Conservation (phyloP, 2,888 invertebrate genomes). For the Drosophila recens region DNA sequence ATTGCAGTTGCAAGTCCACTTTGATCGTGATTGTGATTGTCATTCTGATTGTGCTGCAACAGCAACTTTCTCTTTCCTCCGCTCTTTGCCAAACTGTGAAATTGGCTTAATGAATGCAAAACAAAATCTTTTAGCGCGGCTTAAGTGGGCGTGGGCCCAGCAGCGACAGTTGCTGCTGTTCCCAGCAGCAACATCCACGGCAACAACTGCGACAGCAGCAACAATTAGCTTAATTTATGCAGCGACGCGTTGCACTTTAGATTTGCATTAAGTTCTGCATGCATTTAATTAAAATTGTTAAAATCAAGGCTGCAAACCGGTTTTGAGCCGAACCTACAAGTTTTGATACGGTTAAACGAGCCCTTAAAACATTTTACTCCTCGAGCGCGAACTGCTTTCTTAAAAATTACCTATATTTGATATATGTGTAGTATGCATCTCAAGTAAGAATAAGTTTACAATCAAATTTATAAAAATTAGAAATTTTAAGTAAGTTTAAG, state of each 20-base stretch:
- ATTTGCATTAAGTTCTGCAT: conserved; percentile 57
- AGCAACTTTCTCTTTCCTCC: not conserved
- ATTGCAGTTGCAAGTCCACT: conserved; percentile 18
- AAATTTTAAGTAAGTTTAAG: too few relatives aligned
- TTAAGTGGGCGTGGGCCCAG: conserved; percentile 39
- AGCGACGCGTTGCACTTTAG: conserved; percentile 60
- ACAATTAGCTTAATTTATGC: conserved; percentile 71
- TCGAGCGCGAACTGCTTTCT: too few relatives aligned
- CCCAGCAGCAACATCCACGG: conserved; percentile 33
- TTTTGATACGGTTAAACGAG: too few relatives aligned
- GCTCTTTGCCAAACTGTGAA: conserved; percentile 15
- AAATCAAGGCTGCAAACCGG: not conserved
- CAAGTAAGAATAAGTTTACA: too few relatives aligned
- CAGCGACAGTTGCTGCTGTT: conserved; percentile 40
- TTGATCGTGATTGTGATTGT: conserved; percentile 1
- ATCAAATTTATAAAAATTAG: too few relatives aligned
- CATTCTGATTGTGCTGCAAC: not conserved
- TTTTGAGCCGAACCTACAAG: not conserved
- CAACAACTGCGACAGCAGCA: conserved; percentile 5
- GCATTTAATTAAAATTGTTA: conserved; percentile 25
- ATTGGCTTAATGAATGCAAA: conserved; percentile 71
- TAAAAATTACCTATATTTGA: too few relatives aligned
- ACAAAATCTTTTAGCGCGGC: conserved; percentile 64
- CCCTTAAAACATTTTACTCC: too few relatives aligned
- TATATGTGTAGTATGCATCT: too few relatives aligned